Conservation (phyloP, 2,888 invertebrate genomes). For the Sinopyrophorus schimmeli region DNA sequence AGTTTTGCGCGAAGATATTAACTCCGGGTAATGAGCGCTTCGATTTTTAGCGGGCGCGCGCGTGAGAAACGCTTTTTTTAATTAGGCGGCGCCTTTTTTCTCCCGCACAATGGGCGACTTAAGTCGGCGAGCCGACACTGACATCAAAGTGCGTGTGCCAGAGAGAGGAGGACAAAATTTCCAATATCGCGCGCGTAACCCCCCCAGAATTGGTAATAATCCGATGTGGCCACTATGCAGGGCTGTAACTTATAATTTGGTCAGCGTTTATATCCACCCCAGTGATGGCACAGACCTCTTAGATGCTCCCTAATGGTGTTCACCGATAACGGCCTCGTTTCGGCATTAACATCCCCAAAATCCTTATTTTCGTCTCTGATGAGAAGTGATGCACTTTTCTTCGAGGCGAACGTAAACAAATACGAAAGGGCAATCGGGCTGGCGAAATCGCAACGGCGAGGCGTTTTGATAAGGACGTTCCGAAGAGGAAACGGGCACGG, state of each 20-base stretch:
- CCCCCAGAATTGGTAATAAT: no score
- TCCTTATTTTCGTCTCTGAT: constrained; percentile 19
- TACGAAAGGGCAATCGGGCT: constrained; percentile 37
- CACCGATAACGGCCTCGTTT: constrained; percentile 39
- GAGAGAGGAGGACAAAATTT: no score
- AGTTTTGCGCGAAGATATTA: constrained; percentile 23
- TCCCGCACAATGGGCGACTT: no score
- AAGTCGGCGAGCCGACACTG: no score
- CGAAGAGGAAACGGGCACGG: constrained; percentile 42
- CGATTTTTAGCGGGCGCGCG: constrained; percentile 6
- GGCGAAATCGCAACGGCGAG: constrained; percentile 37
- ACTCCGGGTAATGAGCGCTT: constrained; percentile 15
- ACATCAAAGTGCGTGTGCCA: no score
- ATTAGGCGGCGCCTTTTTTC: no score
- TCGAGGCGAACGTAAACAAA: constrained; percentile 27
- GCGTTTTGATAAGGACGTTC: constrained; percentile 37
- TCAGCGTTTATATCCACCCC: constrained; percentile 45
- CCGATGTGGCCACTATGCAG: constrained; percentile 45
- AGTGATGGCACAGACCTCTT: constrained; percentile 40
- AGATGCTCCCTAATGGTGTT: constrained; percentile 47
- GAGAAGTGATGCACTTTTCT: constrained; percentile 15
- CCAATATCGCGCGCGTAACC: no score
- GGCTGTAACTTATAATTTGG: constrained; percentile 52
- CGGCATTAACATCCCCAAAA: constrained; percentile 34
- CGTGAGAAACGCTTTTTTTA: no score